Conservation (phyloP, 1,140 invertebrate genomes). For the Zaprionus davidi region DNA sequence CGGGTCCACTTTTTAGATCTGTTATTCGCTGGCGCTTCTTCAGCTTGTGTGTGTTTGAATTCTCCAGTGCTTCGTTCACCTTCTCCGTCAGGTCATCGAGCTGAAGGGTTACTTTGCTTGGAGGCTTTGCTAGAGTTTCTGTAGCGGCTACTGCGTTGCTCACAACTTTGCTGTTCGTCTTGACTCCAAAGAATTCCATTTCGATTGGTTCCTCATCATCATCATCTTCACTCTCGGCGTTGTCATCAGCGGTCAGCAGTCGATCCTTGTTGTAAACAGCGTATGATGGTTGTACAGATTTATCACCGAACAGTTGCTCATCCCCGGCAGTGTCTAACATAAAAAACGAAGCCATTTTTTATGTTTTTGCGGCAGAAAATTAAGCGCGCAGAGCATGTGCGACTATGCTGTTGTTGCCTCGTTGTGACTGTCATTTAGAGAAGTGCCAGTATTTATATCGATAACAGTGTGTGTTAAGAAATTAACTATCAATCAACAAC, state of each 20-base stretch:
- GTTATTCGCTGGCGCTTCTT: constrained; percentile 75
- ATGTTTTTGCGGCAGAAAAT: not conserved
- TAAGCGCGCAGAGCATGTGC: constrained; percentile 31
- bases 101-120: constrained; percentile 41
- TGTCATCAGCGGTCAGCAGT: not conserved
- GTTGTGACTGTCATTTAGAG: constrained; percentile 14
- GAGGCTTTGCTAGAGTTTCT: not conserved
- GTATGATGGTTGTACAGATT: not conserved
- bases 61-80: constrained; percentile 46
- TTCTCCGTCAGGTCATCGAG: constrained; percentile 39
- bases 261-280: constrained; percentile 31
- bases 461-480: too few species aligned
- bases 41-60: constrained; percentile 32
- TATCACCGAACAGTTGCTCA: constrained; percentile 54
- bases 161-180: constrained; percentile 46
- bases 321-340: constrained; percentile 76
- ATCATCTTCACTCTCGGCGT: constrained; percentile 34
- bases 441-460: too few species aligned
- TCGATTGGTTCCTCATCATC: constrained; percentile 39
- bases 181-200: constrained; percentile 67
- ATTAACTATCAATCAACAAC: not conserved
- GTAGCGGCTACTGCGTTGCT: constrained; percentile 18
- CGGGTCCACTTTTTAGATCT: constrained; percentile 84
- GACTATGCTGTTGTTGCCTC: not conserved
- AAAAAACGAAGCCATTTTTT: constrained; percentile 70